These are phyloP conservation scores for Norana najaformis DNA, from an alignment of 2,888 invertebrate genomes.

Conservation along the genomic window DNA sequence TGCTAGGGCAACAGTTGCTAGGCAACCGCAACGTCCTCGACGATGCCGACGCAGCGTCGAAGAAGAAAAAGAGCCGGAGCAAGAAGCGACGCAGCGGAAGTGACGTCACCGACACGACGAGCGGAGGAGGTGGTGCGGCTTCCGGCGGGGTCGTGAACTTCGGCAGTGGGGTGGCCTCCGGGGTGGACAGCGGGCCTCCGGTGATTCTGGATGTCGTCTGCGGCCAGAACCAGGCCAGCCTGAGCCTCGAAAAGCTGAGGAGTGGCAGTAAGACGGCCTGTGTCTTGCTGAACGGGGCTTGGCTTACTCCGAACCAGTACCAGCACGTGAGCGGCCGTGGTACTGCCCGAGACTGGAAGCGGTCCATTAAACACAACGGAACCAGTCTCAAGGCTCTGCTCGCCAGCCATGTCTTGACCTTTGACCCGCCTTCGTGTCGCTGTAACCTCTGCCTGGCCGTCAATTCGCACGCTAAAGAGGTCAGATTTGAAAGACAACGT, in stretches of 20 bases:
- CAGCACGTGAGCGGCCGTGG: slow-evolving; percentile 64
- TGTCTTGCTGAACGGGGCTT: slow-evolving; percentile 60
- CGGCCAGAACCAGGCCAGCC: slow-evolving; percentile 56
- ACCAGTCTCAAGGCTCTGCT: slow-evolving; percentile 64
- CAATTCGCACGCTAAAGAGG: not conserved
- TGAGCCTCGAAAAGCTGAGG: slow-evolving; percentile 61
- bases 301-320: slow-evolving; percentile 66
- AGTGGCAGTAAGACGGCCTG: slow-evolving; percentile 65
- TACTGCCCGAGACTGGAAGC: slow-evolving; percentile 65
- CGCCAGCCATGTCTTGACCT: slow-evolving; percentile 62
- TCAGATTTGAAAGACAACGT: not conserved
- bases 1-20: not conserved
- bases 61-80: not conserved
- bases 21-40: not conserved
- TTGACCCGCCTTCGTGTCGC: slow-evolving; percentile 61
- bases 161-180: not conserved
- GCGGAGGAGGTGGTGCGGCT: not conserved
- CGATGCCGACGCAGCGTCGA: not conserved
- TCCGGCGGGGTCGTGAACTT: not conserved
- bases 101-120: slow-evolving; percentile 1
- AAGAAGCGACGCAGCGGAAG: not conserved
- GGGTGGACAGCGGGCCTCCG: not conserved
- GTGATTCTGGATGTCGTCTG: slow-evolving; percentile 59
- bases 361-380: slow-evolving; percentile 64
- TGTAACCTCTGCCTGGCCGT: slow-evolving; percentile 48